Evolutionary conservation across 1,140 invertebrate genomes (phyloP).

Genomic region (Arion vulgaris): DNA sequence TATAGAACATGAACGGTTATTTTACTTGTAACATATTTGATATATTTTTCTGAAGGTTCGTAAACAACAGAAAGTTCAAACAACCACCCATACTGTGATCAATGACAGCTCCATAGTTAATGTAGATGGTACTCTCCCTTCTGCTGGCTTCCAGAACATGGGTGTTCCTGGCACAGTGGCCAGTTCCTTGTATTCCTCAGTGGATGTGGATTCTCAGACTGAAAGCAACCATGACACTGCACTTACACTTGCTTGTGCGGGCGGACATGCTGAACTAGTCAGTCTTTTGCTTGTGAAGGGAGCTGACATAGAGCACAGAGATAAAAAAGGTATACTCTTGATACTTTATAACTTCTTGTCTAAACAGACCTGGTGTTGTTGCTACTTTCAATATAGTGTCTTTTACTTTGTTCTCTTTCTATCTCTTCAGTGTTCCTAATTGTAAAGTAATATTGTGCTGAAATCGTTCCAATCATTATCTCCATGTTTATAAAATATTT

Average conservation of each 20-base stretch:
- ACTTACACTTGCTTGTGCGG: constrained; percentile 95
- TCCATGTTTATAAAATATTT: no score
- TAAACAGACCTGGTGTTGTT: no score
- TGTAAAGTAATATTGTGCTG: no score
- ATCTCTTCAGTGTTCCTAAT: no score
- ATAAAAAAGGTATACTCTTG: constrained; percentile 86
- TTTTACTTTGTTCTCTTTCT: no score
- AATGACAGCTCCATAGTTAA: constrained; percentile 40
- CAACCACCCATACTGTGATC: constrained; percentile 32
- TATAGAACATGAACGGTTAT: no score
- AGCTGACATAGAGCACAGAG: constrained; percentile 96
- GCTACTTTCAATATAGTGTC: no score
- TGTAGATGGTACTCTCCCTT: constrained; percentile 54
- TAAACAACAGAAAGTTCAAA: constrained; percentile 47
- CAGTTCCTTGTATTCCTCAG: constrained; percentile 57
- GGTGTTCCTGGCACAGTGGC: constrained; percentile 63
- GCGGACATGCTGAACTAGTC: constrained; percentile 95
- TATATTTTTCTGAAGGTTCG: constrained; percentile 35
- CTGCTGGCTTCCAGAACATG: constrained; percentile 57
- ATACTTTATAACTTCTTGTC: background rate
- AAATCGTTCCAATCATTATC: no score
- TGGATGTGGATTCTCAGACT: constrained; percentile 95
- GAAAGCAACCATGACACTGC: constrained; percentile 99
- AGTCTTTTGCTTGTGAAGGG: constrained; percentile 90
- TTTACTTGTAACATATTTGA: background rate